Evolutionary conservation across 2,797 vertebrate species (phyloP), one percentile per base, ranked within the genome.

Genomic region (Clamator glandarius): DNA sequence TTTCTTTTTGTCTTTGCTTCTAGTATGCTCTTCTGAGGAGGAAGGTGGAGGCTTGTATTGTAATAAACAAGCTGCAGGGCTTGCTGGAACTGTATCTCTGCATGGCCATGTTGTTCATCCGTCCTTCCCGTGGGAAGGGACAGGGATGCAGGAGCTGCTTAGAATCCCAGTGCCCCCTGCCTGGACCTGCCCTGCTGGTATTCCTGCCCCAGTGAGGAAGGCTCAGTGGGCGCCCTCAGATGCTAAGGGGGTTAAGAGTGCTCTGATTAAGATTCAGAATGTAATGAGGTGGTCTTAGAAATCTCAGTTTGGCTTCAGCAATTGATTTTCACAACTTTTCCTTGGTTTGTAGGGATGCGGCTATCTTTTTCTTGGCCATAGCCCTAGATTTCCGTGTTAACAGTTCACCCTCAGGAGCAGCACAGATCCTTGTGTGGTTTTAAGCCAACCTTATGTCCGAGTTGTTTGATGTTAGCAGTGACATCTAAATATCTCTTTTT

Each of bases 401-500:
- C 26, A 58, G 11, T 55, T 85, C 36, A 66, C 8, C 12, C 12
- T 73, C 84, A 14, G 75, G 68, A 88, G 63, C 39, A 77, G 48
- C 35, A 41, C 46, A 44, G 41, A 36, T 80, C 11, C 16, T 29
- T 58, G 11, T 16, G 35, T 6, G 12, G 29, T 79, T 92, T 67
- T 91, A 84, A 82, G 39, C 57, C 25, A 61, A 39, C 35, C 89
- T 92, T 35, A 62, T 21, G 51, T 52, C 79, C 16, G 63, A 84
- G n/a, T 76, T 89, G 20, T 57, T 1, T 36, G n/a, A 70, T 42
- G 1, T 79, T n/a, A 87, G 87, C 54, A 90, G 3, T 95, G 91
- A 95, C 70, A 75, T 84, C 66, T 92, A 67, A 84, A 87, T 95
- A 6, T 96, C 84, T 97, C 90, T 96, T 78, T 95, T 4, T 95